These are phyloP conservation scores for Otis tarda DNA, from an alignment of 2,113 vertebrate genomes.

Conservation along the genomic window DNA sequence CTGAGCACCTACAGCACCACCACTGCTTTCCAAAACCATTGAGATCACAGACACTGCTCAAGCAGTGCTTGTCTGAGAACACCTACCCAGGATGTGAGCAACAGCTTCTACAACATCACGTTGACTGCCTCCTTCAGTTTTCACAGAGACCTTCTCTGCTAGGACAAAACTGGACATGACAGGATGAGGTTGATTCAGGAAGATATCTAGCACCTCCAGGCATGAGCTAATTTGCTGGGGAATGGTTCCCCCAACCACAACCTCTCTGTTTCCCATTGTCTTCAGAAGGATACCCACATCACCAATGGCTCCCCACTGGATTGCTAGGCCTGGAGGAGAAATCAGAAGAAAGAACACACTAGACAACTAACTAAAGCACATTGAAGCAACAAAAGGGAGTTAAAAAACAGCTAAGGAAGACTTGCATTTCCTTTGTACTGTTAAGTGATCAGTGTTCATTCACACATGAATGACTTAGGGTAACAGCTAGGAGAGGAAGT, in stretches of 20 bases:
- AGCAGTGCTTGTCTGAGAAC: background rate
- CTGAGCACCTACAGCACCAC: background rate
- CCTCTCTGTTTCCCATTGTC: constrained; percentile 81
- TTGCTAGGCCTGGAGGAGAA: constrained; percentile 77
- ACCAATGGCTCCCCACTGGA: constrained; percentile 96
- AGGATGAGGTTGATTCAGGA: constrained; percentile 84
- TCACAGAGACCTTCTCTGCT: constrained; percentile 79
- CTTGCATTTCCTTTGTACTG: background rate
- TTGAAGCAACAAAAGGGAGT: background rate
- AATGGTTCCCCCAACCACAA: constrained; percentile 86
- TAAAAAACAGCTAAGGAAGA: background rate
- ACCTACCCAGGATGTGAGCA: constrained; percentile 90
- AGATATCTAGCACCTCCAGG: constrained; percentile 89
- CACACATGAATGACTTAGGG: background rate
- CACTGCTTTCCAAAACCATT: background rate
- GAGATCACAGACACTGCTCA: background rate
- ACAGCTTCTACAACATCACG: constrained; percentile 86
- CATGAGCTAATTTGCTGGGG: constrained; percentile 92
- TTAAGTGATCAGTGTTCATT: background rate
- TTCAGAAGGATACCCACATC: constrained; percentile 92
- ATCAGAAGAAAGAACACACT: background rate
- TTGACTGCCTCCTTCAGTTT: constrained; percentile 65
- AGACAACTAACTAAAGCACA: background rate
- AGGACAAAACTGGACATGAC: constrained; percentile 95
- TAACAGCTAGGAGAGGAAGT: background rate